Evolutionary conservation across 2,797 vertebrate species (phyloP).

Genomic region (Smutsia gigantea): DNA sequence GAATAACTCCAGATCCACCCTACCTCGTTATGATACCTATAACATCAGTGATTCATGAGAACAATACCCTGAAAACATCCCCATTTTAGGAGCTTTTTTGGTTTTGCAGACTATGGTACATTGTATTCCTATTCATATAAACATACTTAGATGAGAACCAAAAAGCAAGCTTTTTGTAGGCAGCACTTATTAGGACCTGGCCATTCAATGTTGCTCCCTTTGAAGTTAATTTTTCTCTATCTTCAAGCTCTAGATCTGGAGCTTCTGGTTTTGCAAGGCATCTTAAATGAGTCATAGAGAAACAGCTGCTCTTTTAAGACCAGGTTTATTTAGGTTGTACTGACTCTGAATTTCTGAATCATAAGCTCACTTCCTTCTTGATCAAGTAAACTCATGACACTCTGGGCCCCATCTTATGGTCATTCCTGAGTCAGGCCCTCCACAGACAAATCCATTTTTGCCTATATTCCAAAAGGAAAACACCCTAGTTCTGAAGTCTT

Average conservation of each 20-base stretch:
- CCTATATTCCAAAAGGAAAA: conserved; percentile 2
- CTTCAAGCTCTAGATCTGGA: neutral
- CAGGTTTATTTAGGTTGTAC: conserved; percentile 47
- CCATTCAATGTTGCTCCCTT: neutral
- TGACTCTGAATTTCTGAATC: conserved; percentile 47
- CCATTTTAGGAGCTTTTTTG: neutral
- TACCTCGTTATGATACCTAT: neutral
- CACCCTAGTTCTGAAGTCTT: neutral
- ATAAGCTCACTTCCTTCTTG: neutral
- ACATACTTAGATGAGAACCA: neutral
- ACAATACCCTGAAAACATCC: neutral
- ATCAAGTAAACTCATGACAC: neutral
- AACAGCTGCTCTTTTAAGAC: neutral
- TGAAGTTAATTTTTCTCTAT: neutral
- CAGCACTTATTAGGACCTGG: no score
- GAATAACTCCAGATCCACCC: neutral
- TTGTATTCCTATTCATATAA: neutral
- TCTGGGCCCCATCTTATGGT: neutral
- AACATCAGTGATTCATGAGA: neutral
- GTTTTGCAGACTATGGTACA: neutral
- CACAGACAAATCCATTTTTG: conserved; percentile 21
- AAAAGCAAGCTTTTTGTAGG: neutral
- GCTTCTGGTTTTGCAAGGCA: neutral
- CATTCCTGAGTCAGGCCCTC: neutral
- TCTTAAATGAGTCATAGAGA: conserved; percentile 20